Base-by-base conservation (phyloP, 2,888 invertebrate species). In the Rhagium mordax region DNA sequence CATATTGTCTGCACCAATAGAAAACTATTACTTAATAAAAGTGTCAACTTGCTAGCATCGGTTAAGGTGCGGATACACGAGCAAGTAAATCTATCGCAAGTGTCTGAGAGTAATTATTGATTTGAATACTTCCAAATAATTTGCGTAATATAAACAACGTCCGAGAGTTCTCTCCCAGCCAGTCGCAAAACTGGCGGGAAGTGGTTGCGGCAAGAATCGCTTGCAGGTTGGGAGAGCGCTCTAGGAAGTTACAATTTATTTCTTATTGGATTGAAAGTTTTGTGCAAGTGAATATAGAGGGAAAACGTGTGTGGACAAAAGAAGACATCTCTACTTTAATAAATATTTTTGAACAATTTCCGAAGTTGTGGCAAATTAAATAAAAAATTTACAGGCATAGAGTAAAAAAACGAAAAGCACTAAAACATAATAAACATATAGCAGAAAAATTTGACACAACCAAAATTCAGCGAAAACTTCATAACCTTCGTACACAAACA, bases 341-440 rank as follows among this genome's bases (percentile, higher is more conserved):
- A 61, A 47, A 60, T 21, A 61, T 61, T 33, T 69, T 61, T 41
- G 69, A 69, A 69, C 3, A 20, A 61, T 61, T 61, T 69, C 61
- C 69, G 47, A 61, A 69, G 20, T 60, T 69, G 69, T 69, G 69
- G 69, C 69, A 69, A 61, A 69, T 60, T 16, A 69, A 60, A 69
- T 47, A 24, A 59, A 60, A 69, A 69, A 61, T 69, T 3, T 69
- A 69, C 51, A 69, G 60, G 27, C 61, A 61, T 24, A 60, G 60
- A 69, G 15, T 20, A 47, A 69, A 47, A 61, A 69, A 61, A 60
- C 60, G 61, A 69, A 61, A 15, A 41, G 69, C 51, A 60, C 21
- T 69, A 24, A 69, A 69, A 69, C 47, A 13, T 69, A 61, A 61
- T 47, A 69, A 69, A 69, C 47, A 13, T 69, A 61, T 69, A 61